Evolutionary conservation across 2,888 invertebrate species (phyloP).

Genomic region (Microctonus hyperodae): DNA sequence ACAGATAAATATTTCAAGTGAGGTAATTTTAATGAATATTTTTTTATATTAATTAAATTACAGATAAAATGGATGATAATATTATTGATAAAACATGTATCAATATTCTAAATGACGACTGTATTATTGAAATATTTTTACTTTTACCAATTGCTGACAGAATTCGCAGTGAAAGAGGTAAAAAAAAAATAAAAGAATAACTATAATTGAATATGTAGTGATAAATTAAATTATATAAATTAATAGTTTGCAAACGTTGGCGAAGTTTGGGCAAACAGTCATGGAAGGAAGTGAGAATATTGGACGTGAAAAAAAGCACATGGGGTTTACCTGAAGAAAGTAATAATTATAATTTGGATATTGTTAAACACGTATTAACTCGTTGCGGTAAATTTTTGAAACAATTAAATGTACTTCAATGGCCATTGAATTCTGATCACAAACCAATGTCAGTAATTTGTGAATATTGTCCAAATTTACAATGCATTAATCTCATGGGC

Average conservation of each 20-base stretch:
- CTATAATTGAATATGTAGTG: background rate
- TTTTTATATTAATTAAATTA: background rate
- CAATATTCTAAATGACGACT: conserved; percentile 67
- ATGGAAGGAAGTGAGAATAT: conserved; percentile 61
- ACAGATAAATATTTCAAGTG: too few relatives aligned
- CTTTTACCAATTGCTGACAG: conserved; percentile 66
- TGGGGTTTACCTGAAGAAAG: conserved; percentile 43
- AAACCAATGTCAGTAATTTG: conserved; percentile 68
- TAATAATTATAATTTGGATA: conserved; percentile 37
- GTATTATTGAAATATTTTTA: conserved; percentile 66
- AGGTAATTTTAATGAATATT: too few relatives aligned
- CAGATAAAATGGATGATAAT: background rate
- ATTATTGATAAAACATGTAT: background rate
- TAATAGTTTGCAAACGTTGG: conserved; percentile 68
- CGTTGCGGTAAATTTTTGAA: conserved; percentile 64
- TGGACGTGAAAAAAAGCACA: conserved; percentile 47
- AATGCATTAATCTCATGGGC: conserved; percentile 64
- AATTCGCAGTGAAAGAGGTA: conserved; percentile 66
- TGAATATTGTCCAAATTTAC: conserved; percentile 68
- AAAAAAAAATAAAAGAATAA: background rate
- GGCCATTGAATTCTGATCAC: conserved; percentile 64
- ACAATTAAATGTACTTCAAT: conserved; percentile 66
- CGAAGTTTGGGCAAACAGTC: conserved; percentile 65
- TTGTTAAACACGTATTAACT: conserved; percentile 62
- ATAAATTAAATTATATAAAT: background rate